phyloP scores from a whole-genome alignment of 2,888 invertebrate genomes.

The Gisinianus flammeolus region DNA sequence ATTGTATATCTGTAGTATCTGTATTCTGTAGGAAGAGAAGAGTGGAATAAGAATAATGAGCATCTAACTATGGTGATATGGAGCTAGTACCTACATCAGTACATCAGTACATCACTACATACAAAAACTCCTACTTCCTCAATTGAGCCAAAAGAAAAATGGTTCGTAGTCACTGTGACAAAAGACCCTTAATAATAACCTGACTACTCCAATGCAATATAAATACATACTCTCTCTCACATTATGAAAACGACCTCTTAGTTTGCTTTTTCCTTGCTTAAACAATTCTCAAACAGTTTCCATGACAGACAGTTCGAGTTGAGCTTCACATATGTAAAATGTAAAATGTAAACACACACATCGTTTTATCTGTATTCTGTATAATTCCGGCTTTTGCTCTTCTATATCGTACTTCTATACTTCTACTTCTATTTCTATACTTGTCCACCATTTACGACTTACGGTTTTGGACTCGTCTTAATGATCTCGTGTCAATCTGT shows the following conservation, averaged over 20 bases:
- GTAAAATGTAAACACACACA: background rate
- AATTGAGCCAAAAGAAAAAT: constrained; percentile 46
- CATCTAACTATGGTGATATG: constrained; percentile 12
- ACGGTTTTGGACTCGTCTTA: constrained; percentile 31
- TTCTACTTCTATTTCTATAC: background rate
- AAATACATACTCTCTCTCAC: too few relatives aligned
- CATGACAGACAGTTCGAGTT: background rate
- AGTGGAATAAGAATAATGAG: constrained; percentile 23
- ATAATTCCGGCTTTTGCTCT: background rate
- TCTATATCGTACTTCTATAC: background rate
- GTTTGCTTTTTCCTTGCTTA: constrained; percentile 15
- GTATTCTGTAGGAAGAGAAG: background rate
- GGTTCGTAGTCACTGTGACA: constrained; percentile 41
- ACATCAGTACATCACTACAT: background rate
- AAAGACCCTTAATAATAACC: constrained; percentile 41
- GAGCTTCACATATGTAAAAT: background rate
- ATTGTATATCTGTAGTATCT: background rate
- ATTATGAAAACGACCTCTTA: constrained; percentile 35
- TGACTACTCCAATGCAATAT: too few relatives aligned
- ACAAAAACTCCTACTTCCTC: constrained; percentile 45
- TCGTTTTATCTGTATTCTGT: background rate
- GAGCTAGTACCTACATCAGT: background rate
- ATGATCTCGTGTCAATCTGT: constrained; percentile 48
- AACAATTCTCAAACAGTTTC: constrained; percentile 13
- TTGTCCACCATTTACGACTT: constrained; percentile 10